Conservation (phyloP, 1,140 invertebrate genomes). For the Lasaia peninsularis region DNA sequence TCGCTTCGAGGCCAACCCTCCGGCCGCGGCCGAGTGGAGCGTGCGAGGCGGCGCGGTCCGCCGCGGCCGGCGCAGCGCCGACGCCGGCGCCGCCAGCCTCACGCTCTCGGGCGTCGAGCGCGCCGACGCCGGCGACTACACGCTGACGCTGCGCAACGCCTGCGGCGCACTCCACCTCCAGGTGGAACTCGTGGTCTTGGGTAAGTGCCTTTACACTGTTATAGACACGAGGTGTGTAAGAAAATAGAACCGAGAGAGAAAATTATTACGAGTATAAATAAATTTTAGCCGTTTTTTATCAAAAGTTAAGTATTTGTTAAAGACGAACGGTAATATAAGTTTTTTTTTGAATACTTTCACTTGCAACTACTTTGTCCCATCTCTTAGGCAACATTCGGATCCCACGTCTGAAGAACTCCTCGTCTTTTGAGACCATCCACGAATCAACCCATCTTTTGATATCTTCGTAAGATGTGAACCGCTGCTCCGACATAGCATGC, state of each 20-base stretch:
- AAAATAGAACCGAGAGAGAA: no score
- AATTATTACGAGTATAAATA: no score
- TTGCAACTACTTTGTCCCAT: no score
- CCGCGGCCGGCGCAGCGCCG: neutral
- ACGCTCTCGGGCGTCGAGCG: constrained; percentile 49
- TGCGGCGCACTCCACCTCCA: constrained; percentile 83
- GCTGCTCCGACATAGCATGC: constrained; percentile 1
- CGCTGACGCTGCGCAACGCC: constrained; percentile 76
- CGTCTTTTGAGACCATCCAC: constrained; percentile 2
- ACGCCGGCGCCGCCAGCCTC: neutral
- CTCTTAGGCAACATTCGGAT: no score
- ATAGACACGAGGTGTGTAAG: no score
- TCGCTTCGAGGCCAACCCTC: constrained; percentile 84
- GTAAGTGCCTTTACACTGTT: no score
- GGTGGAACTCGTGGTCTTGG: constrained; percentile 84
- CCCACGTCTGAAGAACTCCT: no score
- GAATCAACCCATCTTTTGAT: neutral
- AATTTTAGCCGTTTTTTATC: no score
- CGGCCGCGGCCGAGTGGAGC: constrained; percentile 86
- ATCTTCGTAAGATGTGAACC: no score
- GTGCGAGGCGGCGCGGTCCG: constrained; percentile 60
- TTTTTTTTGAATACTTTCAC: no score
- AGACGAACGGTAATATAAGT: no score
- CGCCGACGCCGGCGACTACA: neutral
- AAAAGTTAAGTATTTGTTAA: no score